phyloP scores from a whole-genome alignment of 2,797 vertebrate genomes.

The Oryzias dopingdopingensis region DNA sequence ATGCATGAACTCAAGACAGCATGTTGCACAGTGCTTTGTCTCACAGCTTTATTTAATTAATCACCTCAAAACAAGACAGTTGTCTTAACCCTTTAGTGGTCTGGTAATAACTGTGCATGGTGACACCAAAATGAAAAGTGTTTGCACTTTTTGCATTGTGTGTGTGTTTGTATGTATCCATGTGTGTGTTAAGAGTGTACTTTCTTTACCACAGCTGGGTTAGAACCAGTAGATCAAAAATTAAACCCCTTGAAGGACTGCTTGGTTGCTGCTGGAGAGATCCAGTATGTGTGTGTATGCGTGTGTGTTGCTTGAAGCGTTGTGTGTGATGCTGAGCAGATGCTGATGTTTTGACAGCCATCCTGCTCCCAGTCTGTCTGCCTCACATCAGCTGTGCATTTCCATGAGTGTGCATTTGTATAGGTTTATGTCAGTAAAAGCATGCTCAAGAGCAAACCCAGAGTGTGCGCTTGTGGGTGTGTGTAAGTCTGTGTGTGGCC shows the following conservation, averaged over 20 bases:
- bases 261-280: slow-evolving; percentile 46
- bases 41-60: too few species aligned
- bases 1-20: too few species aligned
- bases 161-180: slow-evolving; percentile 1
- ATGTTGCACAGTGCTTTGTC: too few species aligned
- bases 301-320: slow-evolving; percentile 45
- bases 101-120: too few species aligned
- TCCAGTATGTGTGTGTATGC: slow-evolving; percentile 28
- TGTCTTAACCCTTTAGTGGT: too few species aligned
- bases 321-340: slow-evolving; percentile 62
- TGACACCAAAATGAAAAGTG: neutral
- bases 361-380: slow-evolving; percentile 54
- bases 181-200: slow-evolving; percentile 22
- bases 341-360: slow-evolving; percentile 72
- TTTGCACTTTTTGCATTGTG: neutral
- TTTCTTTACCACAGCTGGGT: slow-evolving; percentile 43
- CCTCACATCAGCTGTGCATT: slow-evolving; percentile 47
- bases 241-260: slow-evolving; percentile 50
- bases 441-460: neutral
- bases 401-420: slow-evolving; percentile 17
- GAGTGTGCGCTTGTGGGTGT: neutral
- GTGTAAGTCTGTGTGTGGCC: slow-evolving; percentile 30
- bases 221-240: slow-evolving; percentile 61
- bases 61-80: too few species aligned
- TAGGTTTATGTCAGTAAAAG: slow-evolving; percentile 19